Base-by-base conservation (phyloP, 2,113 vertebrate genomes). In the Lepus timidus region DNA sequence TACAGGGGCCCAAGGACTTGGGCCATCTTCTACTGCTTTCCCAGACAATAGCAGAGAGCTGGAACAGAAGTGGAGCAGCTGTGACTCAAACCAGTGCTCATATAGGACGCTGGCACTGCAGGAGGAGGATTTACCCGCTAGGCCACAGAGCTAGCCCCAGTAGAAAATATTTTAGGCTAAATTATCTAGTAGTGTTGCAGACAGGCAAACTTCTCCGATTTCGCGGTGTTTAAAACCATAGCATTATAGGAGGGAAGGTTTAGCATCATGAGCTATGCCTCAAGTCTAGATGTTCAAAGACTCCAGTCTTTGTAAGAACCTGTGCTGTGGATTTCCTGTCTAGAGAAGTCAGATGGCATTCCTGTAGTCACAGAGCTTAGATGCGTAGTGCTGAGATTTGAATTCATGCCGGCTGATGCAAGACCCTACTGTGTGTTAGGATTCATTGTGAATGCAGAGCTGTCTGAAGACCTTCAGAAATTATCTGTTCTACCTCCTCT, bases 131-230 rank as follows among this genome's bases (percentile, higher is more conserved):
- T 44, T 44, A 44, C 44, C 44, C 1, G 6, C 44, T 44, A 44
- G 44, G 44, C 44, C 44, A 44, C 44, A 44, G 44, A 44, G 6
- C 44, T 44, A 8, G 44, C 44, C 44, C 44, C 44, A 44, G 44
- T 44, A 44, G 44, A 44, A 93, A 88, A 73, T 89, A 83, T 36
- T 91, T 91, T 84, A 67, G 87, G 87, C 29, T 36, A 68, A 81
- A 49, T 83, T 36, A 58, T 74, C 73, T 70, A 55, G 31, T 9
- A 67, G 31, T 68, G 76, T 67, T 95, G 65, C 93, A 89, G 90
- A 91, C 83, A 68, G 90, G 71, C 67, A 87, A 58, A 27, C 55
- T 83, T 89, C 75, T 92, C 71, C 89, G 80, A 96, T 83, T 80
- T 52, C 73, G 33, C 79, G 64, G 79, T 83, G 65, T 88, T 83